Evolutionary conservation across 1,140 invertebrate species (phyloP).

Genomic region (Euwallacea similis): DNA sequence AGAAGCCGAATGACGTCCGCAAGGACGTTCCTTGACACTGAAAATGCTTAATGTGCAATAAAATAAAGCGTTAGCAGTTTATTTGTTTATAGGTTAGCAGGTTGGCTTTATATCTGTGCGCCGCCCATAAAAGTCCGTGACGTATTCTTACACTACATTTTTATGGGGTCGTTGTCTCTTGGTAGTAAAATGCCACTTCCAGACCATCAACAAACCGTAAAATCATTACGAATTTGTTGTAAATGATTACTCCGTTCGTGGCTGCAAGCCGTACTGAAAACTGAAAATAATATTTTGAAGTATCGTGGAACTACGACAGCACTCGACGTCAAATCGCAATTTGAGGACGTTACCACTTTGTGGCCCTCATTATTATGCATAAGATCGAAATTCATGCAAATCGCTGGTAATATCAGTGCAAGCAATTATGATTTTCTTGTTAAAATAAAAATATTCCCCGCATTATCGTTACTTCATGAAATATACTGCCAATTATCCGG

Average conservation of each 20-base stretch:
- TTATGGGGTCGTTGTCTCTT: constrained; percentile 32
- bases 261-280: no score
- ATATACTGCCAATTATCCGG: constrained; percentile 13
- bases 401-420: neutral
- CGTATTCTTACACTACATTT: constrained; percentile 35
- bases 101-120: constrained; percentile 35
- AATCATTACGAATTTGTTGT: constrained; percentile 13
- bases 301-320: no score
- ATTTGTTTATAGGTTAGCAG: constrained; percentile 41
- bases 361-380: neutral
- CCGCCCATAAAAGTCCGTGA: constrained; percentile 32
- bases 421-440: constrained; percentile 19
- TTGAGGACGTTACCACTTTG: no score
- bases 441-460: constrained; percentile 14
- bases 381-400: no score
- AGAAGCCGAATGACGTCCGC: constrained; percentile 27
- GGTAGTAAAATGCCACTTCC: constrained; percentile 19
- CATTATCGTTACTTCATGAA: constrained; percentile 20
- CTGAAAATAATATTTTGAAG: no score
- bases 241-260: neutral
- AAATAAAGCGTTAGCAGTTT: constrained; percentile 39
- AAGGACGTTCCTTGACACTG: constrained; percentile 49
- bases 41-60: constrained; percentile 47
- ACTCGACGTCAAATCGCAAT: no score
- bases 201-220: constrained; percentile 15